Conservation (phyloP, 2,113 vertebrate genomes). For the Toxotes jaculatrix region DNA sequence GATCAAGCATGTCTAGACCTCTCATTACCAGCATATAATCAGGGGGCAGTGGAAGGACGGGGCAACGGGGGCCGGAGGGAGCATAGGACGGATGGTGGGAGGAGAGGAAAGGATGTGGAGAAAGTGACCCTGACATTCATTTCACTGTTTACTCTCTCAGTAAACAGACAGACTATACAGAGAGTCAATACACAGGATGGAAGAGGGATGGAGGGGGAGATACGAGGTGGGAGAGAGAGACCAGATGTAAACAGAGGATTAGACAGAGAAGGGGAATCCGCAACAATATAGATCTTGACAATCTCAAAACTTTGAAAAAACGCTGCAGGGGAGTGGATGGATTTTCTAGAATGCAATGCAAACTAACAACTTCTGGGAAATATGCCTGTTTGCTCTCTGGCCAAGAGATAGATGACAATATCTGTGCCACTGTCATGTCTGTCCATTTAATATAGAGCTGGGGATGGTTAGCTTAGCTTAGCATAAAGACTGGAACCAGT, state of each 20-base stretch:
- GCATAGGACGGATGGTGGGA: constrained; percentile 25
- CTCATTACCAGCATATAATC: constrained; percentile 81
- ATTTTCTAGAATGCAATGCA: background rate
- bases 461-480: background rate
- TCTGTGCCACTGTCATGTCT: background rate
- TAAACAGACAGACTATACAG: constrained; percentile 55
- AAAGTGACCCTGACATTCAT: constrained; percentile 74
- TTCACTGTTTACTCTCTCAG: constrained; percentile 65
- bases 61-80: constrained; percentile 47
- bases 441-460: background rate
- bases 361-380: background rate
- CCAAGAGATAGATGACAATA: background rate
- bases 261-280: constrained; percentile 53
- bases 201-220: constrained; percentile 48
- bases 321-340: too few relatives aligned
- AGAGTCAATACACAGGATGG: constrained; percentile 51
- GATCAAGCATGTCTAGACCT: constrained; percentile 85
- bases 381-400: background rate
- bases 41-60: constrained; percentile 50
- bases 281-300: constrained; percentile 41
- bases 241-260: constrained; percentile 66
- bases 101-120: constrained; percentile 50
- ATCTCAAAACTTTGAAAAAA: constrained; percentile 21
- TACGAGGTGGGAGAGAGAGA: constrained; percentile 41
- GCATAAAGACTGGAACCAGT: background rate